Evolutionary conservation across 64 coral and sea anemone genomes (phyloP).

Genomic region (Orbicella faveolata): DNA sequence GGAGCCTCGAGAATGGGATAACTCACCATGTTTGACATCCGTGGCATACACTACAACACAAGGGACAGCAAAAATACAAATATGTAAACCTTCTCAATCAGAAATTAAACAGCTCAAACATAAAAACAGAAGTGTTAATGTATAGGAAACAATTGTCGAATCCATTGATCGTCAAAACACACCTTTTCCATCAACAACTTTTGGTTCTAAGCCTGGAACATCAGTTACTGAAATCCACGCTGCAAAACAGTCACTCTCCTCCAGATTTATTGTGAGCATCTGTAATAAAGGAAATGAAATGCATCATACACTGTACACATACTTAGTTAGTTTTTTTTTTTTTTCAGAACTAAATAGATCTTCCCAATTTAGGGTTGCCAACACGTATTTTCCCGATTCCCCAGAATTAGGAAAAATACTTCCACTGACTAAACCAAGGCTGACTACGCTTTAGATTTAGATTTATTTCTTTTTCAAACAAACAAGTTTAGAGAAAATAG

Average conservation of each 20-base stretch:
- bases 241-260: slow-evolving; percentile 91
- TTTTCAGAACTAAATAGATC: too few relatives aligned
- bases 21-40: slow-evolving; percentile 82
- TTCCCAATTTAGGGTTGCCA: too few relatives aligned
- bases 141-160: background rate
- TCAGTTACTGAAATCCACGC: slow-evolving; percentile 92
- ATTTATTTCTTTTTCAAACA: too few relatives aligned
- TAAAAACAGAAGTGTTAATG: background rate
- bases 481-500: too few relatives aligned
- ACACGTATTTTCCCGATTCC: too few relatives aligned
- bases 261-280: slow-evolving; percentile 92
- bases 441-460: too few relatives aligned
- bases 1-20: too few relatives aligned
- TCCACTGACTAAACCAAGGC: too few relatives aligned
- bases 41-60: slow-evolving; percentile 16
- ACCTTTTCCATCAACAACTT: slow-evolving; percentile 73
- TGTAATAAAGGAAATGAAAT: background rate
- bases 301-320: too few relatives aligned
- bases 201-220: slow-evolving; percentile 82
- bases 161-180: background rate
- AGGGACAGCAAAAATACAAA: background rate
- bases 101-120: background rate
- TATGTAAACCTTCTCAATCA: too few relatives aligned
- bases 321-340: too few relatives aligned
- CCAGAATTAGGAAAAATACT: too few relatives aligned